Evolutionary conservation across 2,888 invertebrate species (phyloP).

Genomic region (Drosophila falleni): DNA sequence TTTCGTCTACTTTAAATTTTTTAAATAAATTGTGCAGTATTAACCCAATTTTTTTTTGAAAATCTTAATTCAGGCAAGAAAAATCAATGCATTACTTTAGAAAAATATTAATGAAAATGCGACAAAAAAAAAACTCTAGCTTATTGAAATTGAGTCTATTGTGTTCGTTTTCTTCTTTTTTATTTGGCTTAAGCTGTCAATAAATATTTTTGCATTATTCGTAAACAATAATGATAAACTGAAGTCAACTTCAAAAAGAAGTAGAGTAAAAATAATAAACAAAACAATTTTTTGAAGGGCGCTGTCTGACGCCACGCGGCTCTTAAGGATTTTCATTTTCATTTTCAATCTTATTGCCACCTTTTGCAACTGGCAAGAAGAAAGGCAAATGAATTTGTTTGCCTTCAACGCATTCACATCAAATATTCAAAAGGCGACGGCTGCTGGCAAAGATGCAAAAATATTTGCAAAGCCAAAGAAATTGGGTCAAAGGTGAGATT

Average conservation of each 20-base stretch:
- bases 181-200: constrained; percentile 64
- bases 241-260: constrained; percentile 66
- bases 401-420: constrained; percentile 49
- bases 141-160: constrained; percentile 15
- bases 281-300: constrained; percentile 53
- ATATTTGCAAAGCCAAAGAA: constrained; percentile 67
- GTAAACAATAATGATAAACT: constrained; percentile 74
- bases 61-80: neutral
- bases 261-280: constrained; percentile 34
- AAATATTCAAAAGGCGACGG: constrained; percentile 59
- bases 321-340: constrained; percentile 31
- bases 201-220: constrained; percentile 69
- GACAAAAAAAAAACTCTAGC: constrained; percentile 33
- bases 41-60: neutral
- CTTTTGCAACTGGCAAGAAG: constrained; percentile 25
- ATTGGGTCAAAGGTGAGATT: constrained; percentile 71
- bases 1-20: neutral
- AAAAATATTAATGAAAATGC: constrained; percentile 30
- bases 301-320: constrained; percentile 55
- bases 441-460: constrained; percentile 62
- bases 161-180: constrained; percentile 7
- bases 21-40: neutral
- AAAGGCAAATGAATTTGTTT: constrained; percentile 71
- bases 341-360: constrained; percentile 18
- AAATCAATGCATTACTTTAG: neutral